Evolutionary conservation across 2,888 invertebrate genomes (phyloP).

Genomic region (Rhingia rostrata): DNA sequence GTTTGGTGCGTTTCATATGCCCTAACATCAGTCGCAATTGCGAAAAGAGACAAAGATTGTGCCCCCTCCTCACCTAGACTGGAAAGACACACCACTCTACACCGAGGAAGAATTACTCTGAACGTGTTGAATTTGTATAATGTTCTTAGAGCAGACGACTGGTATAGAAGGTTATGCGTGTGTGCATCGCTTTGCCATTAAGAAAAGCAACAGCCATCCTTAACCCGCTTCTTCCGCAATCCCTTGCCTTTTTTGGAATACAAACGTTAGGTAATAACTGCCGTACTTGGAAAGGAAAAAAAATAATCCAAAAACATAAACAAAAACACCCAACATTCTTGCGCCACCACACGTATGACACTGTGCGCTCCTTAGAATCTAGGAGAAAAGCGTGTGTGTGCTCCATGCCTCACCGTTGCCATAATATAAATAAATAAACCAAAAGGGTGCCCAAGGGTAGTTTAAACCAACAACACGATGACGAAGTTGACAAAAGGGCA

Average conservation of each 20-base stretch:
- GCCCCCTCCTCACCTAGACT: background rate
- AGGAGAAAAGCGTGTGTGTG: slow-evolving; percentile 9
- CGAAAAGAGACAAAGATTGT: background rate
- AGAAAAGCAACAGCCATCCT: slow-evolving; percentile 51
- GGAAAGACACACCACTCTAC: background rate
- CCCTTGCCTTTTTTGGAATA: background rate
- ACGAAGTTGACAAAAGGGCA: slow-evolving; percentile 58
- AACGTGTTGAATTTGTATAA: slow-evolving; percentile 35
- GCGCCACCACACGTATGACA: slow-evolving; percentile 11
- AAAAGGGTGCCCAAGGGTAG: slow-evolving; percentile 67
- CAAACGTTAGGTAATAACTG: slow-evolving; percentile 55
- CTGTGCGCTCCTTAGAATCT: slow-evolving; percentile 17
- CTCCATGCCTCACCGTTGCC: background rate
- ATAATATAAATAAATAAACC: slow-evolving; percentile 58
- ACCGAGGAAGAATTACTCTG: background rate
- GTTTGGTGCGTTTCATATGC: background rate
- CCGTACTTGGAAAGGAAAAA: slow-evolving; percentile 16
- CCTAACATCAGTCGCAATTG: background rate
- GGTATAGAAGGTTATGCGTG: slow-evolving; percentile 18
- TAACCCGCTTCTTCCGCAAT: background rate
- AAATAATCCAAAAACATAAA: background rate
- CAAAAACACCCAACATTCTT: slow-evolving; percentile 8
- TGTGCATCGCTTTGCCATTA: slow-evolving; percentile 31
- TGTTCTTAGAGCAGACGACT: slow-evolving; percentile 27
- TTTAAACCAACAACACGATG: slow-evolving; percentile 61